Percentiles rank a stretch among this genome's conserved stretches.
phyloP scores from a whole-genome alignment of 2,113 vertebrate species.

The Amazona vittata region DNA sequence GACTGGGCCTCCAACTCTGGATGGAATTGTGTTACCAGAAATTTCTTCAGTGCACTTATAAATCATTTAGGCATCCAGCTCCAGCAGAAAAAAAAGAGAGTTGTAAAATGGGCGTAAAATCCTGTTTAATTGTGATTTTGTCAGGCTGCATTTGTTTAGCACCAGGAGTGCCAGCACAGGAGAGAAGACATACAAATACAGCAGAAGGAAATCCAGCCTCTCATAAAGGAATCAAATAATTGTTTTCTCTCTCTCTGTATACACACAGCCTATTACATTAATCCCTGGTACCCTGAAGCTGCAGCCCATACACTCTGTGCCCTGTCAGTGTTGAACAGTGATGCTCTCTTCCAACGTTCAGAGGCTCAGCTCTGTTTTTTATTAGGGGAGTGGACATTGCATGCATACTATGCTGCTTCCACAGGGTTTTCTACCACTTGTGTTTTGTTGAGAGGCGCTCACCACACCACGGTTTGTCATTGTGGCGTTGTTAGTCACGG shows the following conservation, averaged over 20 bases:
- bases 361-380: background rate
- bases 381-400: background rate
- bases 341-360: background rate
- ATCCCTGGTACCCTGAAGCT: background rate
- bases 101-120: background rate
- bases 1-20: background rate
- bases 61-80: background rate
- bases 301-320: background rate
- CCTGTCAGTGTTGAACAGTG: background rate
- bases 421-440: background rate
- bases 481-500: slow-evolving; percentile 19
- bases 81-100: background rate
- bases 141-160: background rate
- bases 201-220: background rate
- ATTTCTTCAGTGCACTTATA: background rate
- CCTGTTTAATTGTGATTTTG: background rate
- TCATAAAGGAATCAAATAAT: background rate
- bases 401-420: background rate
- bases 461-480: slow-evolving; percentile 22
- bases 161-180: background rate
- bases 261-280: background rate
- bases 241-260: background rate
- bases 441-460: background rate
- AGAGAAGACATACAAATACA: background rate
- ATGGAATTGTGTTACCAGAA: background rate